These are phyloP conservation scores for Cricetomys ansorgei DNA, from an alignment of 2,113 vertebrate genomes.

Conservation along the genomic window DNA sequence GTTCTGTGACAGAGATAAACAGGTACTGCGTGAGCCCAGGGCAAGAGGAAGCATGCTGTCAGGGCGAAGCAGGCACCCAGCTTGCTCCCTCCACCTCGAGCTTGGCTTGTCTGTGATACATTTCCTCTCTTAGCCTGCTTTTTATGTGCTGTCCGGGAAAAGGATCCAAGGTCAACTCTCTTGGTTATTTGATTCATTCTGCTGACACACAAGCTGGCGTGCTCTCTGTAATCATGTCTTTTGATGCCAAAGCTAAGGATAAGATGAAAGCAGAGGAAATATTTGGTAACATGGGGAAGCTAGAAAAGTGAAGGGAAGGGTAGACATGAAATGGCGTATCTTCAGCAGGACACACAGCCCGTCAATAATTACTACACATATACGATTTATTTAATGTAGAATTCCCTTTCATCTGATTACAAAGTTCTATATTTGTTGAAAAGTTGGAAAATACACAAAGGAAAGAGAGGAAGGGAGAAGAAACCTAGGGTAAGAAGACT, in stretches of 20 bases:
- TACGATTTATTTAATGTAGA: slow-evolving; percentile 32
- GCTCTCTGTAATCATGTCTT: slow-evolving; percentile 43
- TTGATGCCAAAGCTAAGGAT: slow-evolving; percentile 53
- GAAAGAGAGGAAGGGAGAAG: not conserved
- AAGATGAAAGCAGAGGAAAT: slow-evolving; percentile 75
- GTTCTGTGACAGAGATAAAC: not conserved
- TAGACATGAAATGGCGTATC: slow-evolving; percentile 47
- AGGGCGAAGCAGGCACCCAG: not conserved
- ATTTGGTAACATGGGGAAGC: slow-evolving; percentile 57
- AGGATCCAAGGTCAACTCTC: slow-evolving; percentile 67
- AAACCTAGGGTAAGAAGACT: not conserved
- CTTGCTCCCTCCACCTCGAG: not conserved
- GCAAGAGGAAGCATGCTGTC: not conserved
- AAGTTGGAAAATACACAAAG: slow-evolving; percentile 22
- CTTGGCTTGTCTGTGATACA: not conserved
- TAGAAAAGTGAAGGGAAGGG: slow-evolving; percentile 55
- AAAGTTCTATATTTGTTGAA: slow-evolving; percentile 33
- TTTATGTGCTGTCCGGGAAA: slow-evolving; percentile 61
- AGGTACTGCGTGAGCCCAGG: not conserved
- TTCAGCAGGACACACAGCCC: slow-evolving; percentile 21
- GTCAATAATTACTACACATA: slow-evolving; percentile 20
- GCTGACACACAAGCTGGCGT: slow-evolving; percentile 65
- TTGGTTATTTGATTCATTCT: slow-evolving; percentile 71
- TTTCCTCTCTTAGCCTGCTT: slow-evolving; percentile 36
- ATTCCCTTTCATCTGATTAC: not conserved